Percentiles rank a stretch among this genome's conserved stretches.
Conservation (phyloP, 2,113 vertebrate species). For the Diadophis punctatus region DNA sequence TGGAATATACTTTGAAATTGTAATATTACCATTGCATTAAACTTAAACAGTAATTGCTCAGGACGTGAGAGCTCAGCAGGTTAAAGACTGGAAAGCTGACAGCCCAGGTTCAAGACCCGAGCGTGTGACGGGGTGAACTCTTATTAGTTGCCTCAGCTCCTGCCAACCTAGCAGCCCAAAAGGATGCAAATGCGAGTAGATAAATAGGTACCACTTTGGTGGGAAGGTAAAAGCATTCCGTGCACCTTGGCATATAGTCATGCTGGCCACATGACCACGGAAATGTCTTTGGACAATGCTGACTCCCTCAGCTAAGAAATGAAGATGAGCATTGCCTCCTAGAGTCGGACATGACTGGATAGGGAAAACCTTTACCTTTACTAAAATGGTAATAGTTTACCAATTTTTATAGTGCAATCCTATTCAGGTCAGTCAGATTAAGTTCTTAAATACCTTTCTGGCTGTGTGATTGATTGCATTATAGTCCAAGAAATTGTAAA, state of each 20-base stretch:
- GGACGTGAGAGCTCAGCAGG: not conserved
- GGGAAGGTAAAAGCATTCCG: not conserved
- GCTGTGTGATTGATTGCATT: not conserved
- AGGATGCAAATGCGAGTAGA: not conserved
- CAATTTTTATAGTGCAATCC: not conserved
- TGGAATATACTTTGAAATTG: not conserved
- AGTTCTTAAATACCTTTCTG: not conserved
- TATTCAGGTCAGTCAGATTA: not conserved
- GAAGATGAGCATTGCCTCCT: not conserved
- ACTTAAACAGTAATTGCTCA: not conserved
- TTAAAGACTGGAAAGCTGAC: not conserved
- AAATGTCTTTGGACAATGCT: not conserved
- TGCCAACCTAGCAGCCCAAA: not conserved
- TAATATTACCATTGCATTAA: not conserved
- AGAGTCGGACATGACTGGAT: not conserved
- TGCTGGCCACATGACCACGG: not conserved
- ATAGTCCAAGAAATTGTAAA: not conserved
- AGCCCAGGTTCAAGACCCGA: not conserved
- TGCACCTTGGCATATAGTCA: not conserved
- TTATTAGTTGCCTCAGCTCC: not conserved
- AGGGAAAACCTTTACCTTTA: not conserved
- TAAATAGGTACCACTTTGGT: not conserved
- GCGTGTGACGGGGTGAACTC: not conserved
- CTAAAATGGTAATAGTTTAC: not conserved
- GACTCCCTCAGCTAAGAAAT: not conserved